A percentile compares a stretch with the other conserved stretches of the same genome.
Conservation (phyloP, 2,888 invertebrate genomes). For the Noctua comes region DNA sequence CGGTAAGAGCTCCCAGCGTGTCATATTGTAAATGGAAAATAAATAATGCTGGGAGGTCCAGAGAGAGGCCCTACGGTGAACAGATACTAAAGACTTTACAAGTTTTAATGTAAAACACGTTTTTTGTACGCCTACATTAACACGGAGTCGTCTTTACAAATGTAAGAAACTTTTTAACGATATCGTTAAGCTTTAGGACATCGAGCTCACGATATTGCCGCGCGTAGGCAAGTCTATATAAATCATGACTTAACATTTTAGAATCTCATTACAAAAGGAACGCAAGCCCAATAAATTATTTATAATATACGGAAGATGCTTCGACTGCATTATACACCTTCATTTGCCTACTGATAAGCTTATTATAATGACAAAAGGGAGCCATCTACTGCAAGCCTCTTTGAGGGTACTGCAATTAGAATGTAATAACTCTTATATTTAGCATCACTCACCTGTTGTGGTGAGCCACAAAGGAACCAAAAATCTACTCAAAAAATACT, state of each 20-base stretch:
- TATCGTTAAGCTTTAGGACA: constrained; percentile 58
- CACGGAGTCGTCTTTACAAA: constrained; percentile 43
- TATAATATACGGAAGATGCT: constrained; percentile 40
- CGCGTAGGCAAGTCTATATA: constrained; percentile 40
- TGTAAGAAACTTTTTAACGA: constrained; percentile 61
- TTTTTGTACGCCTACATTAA: constrained; percentile 50
- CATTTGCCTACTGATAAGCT: constrained; percentile 38
- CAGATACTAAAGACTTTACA: constrained; percentile 35
- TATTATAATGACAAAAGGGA: constrained; percentile 33
- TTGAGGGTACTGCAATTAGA: not conserved
- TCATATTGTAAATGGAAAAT: constrained; percentile 45
- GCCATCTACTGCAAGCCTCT: not conserved
- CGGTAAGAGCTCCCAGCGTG: not conserved
- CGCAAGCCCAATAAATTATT: constrained; percentile 37
- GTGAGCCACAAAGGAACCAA: not conserved
- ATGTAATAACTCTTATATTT: constrained; percentile 5
- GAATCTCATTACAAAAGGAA: constrained; percentile 39
- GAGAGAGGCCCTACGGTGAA: not conserved
- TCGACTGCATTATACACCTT: constrained; percentile 31
- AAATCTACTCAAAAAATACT: not conserved
- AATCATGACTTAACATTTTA: constrained; percentile 48
- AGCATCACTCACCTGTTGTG: not conserved
- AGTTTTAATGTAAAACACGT: constrained; percentile 47
- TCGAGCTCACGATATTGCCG: constrained; percentile 42
- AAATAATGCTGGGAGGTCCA: constrained; percentile 38